Conservation (phyloP, 1,140 invertebrate species). For the Octopus bimaculoides region DNA sequence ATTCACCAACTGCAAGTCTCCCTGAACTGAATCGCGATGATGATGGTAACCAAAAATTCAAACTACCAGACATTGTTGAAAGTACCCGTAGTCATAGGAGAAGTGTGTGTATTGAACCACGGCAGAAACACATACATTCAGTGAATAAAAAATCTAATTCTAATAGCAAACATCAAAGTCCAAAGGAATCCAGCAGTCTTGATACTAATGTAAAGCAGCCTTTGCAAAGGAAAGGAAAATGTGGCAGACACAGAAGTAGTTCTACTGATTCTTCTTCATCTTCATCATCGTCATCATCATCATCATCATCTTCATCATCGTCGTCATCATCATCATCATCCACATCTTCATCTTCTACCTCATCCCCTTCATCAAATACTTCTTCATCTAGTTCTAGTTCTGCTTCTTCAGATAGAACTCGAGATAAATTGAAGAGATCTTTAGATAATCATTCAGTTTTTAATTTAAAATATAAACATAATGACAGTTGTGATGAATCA, state of each 20-base stretch:
- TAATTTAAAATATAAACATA: too few relatives aligned
- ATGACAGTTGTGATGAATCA: too few relatives aligned
- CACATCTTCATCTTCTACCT: not conserved
- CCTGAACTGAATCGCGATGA: not conserved
- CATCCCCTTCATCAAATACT: not conserved
- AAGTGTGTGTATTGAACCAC: too few relatives aligned
- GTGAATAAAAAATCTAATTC: too few relatives aligned
- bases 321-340: not conserved
- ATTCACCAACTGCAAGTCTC: not conserved
- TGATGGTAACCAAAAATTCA: not conserved
- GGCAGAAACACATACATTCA: too few relatives aligned
- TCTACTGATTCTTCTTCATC: slow-evolving; percentile 8
- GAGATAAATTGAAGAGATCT: too few relatives aligned
- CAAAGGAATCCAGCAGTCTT: not conserved
- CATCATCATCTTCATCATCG: not conserved
- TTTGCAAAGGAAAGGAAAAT: not conserved
- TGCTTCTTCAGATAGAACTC: not conserved
- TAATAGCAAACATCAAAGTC: not conserved
- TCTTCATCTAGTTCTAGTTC: slow-evolving; percentile 1
- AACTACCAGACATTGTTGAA: not conserved
- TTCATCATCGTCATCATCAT: slow-evolving; percentile 6
- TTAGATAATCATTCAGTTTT: too few relatives aligned
- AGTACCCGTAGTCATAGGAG: not conserved
- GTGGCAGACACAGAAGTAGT: not conserved
- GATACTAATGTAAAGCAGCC: not conserved